Evolutionary conservation across 2,888 invertebrate species (phyloP).

Genomic region (Yponomeuta sedellus): DNA sequence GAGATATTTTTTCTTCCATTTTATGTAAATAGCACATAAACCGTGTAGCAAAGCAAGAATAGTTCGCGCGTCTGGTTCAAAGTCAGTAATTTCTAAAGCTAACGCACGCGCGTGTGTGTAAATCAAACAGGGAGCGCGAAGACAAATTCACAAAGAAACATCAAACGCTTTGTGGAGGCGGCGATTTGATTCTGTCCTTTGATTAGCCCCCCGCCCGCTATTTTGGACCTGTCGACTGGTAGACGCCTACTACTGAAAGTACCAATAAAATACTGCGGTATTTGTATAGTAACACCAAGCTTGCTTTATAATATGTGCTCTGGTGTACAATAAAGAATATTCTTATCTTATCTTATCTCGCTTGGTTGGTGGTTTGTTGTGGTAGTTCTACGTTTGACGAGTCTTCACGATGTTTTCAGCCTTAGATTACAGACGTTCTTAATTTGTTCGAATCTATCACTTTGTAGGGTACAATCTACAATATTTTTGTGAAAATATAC

Average conservation of each 20-base stretch:
- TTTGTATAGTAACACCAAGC: background rate
- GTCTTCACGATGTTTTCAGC: too few species aligned
- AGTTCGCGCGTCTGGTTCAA: slow-evolving; percentile 21
- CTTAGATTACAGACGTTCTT: too few species aligned
- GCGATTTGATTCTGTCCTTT: slow-evolving; percentile 63
- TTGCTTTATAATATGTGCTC: too few species aligned
- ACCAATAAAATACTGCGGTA: background rate
- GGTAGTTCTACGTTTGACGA: too few species aligned
- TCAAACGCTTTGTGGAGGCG: slow-evolving; percentile 52
- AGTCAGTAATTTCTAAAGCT: slow-evolving; percentile 24
- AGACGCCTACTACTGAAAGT: slow-evolving; percentile 25
- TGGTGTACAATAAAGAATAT: too few species aligned
- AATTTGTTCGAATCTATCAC: too few species aligned
- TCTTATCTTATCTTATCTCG: too few species aligned
- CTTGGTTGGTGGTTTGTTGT: too few species aligned
- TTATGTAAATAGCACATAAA: background rate
- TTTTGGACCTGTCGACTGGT: slow-evolving; percentile 37
- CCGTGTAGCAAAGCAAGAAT: slow-evolving; percentile 12
- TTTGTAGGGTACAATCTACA: too few species aligned
- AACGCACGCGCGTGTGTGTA: slow-evolving; percentile 24
- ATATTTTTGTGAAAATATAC: too few species aligned
- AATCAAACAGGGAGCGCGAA: slow-evolving; percentile 30
- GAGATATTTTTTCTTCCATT: too few species aligned
- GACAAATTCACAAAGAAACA: slow-evolving; percentile 55
- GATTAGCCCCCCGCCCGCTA: slow-evolving; percentile 54